Conservation (phyloP, 2,113 vertebrate species). For the Notechis scutatus region DNA sequence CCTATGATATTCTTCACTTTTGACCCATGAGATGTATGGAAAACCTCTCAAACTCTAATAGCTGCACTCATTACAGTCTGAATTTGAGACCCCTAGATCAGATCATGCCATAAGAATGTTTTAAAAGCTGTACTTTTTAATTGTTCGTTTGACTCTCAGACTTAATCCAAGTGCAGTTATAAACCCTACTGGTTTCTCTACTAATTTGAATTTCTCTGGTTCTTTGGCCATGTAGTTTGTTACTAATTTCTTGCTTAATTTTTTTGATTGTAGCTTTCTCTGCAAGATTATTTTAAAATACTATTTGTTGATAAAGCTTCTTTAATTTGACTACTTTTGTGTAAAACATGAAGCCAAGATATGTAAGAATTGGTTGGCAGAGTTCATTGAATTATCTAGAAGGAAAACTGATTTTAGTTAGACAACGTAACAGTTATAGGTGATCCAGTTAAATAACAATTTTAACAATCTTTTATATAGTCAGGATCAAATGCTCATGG, state of each 20-base stretch:
- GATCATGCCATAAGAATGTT: background rate
- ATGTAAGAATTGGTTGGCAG: background rate
- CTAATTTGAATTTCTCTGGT: constrained; percentile 23
- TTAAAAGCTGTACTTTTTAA: background rate
- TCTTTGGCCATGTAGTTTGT: constrained; percentile 15
- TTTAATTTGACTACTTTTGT: background rate
- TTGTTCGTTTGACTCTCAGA: background rate
- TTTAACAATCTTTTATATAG: background rate
- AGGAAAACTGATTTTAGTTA: background rate
- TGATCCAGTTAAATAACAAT: constrained; percentile 11
- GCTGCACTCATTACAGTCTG: background rate
- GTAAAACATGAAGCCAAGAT: background rate
- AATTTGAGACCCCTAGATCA: background rate
- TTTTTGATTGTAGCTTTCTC: background rate
- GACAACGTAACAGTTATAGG: background rate
- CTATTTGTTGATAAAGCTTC: background rate
- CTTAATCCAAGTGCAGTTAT: background rate
- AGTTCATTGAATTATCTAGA: background rate
- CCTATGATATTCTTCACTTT: background rate
- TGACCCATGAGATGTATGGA: background rate
- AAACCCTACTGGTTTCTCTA: background rate
- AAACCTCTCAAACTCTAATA: background rate
- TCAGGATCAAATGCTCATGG: background rate
- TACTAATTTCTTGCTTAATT: background rate
- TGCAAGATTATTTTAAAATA: background rate